Conservation (phyloP, 2,113 vertebrate genomes). For the Solenodon paradoxus region DNA sequence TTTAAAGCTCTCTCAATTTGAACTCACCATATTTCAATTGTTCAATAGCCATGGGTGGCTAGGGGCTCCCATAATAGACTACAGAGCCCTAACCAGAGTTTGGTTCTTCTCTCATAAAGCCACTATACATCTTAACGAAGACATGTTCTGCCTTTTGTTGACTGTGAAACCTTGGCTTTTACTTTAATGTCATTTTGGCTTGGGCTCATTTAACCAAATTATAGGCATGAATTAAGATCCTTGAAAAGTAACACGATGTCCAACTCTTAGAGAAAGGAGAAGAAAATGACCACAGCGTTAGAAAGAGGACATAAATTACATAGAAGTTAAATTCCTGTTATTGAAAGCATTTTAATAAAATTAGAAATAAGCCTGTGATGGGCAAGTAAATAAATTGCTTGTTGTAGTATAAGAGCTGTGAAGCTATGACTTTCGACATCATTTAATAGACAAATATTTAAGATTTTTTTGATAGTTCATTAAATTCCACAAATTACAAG, state of each 20-base stretch:
- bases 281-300: background rate
- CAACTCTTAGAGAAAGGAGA: background rate
- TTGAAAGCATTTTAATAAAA: slow-evolving; percentile 14
- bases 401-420: background rate
- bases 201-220: background rate
- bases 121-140: background rate
- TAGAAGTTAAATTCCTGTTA: background rate
- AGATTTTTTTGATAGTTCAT: background rate
- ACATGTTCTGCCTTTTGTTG: background rate
- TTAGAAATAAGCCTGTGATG: background rate
- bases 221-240: background rate
- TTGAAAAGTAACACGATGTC: background rate
- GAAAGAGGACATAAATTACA: background rate
- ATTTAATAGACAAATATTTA: background rate
- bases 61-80: background rate
- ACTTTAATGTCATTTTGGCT: background rate
- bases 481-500: slow-evolving; percentile 8
- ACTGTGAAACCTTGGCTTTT: background rate
- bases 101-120: background rate
- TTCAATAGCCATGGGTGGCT: background rate
- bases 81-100: background rate
- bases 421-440: background rate
- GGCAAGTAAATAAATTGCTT: background rate
- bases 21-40: background rate
- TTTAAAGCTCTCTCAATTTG: background rate